Evolutionary conservation across 37 sponge, comb jelly and placozoan species (phyloP).

Genomic region (Eunapius fragilis): DNA sequence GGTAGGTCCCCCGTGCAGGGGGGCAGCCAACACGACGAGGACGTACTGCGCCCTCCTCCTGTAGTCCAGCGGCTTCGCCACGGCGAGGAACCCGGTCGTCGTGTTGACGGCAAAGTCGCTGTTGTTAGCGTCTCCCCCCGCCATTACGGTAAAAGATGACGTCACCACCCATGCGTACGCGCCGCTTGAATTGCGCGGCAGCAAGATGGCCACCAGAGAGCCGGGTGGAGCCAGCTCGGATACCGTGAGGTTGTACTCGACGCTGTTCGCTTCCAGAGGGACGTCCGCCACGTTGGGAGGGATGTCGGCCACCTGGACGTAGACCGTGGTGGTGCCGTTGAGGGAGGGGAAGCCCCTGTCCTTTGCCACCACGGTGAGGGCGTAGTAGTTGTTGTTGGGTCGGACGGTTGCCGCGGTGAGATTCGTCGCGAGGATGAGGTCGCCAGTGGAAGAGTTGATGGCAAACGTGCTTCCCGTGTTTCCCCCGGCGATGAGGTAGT

Average conservation of each 20-base stretch:
- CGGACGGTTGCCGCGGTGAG: not conserved
- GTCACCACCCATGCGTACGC: no score
- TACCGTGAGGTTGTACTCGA: not conserved
- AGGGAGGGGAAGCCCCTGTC: slow-evolving; percentile 27
- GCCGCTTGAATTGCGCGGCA: no score
- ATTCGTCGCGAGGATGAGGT: not conserved
- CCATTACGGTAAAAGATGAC: no score
- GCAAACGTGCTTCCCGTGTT: slow-evolving; percentile 15
- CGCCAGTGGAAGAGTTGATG: slow-evolving; percentile 14
- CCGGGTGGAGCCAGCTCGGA: no score
- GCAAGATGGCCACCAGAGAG: no score
- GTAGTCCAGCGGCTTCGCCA: slow-evolving; percentile 9
- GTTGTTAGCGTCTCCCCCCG: no score
- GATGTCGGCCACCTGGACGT: slow-evolving; percentile 18
- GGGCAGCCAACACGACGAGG: slow-evolving; percentile 5
- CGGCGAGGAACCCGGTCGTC: slow-evolving; percentile 1
- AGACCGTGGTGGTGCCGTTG: slow-evolving; percentile 15
- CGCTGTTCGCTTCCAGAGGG: not conserved
- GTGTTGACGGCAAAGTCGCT: slow-evolving; percentile 18
- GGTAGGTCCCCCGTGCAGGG: not conserved
- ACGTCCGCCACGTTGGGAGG: not conserved
- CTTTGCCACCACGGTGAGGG: slow-evolving; percentile 10
- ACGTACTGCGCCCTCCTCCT: not conserved
- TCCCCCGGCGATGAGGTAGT: slow-evolving; percentile 30
- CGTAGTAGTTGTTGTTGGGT: not conserved